Evolutionary conservation across 2,113 vertebrate species (phyloP).

Genomic region (Burhinus oedicnemus): DNA sequence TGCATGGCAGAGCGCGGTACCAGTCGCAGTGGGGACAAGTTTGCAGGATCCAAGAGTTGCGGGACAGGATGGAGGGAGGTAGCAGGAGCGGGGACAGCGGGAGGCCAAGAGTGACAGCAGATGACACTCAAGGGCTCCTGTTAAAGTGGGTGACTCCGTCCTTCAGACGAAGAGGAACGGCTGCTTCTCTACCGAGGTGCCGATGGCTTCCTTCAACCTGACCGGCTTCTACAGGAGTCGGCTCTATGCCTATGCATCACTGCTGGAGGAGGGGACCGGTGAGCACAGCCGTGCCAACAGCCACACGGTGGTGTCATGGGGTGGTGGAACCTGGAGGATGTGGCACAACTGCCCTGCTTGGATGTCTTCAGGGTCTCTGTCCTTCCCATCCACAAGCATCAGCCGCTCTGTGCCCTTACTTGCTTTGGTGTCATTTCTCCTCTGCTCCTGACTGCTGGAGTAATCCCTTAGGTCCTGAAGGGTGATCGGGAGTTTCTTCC

Average conservation of each 20-base stretch:
- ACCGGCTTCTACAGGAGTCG: rapidly evolving
- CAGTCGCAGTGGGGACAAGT: neutral
- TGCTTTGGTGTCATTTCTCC: neutral
- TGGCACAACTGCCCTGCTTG: rapidly evolving
- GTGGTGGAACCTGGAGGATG: neutral
- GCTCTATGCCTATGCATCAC: rapidly evolving
- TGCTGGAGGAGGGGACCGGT: neutral
- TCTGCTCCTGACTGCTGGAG: neutral
- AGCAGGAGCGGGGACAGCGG: rapidly evolving
- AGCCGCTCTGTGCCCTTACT: neutral
- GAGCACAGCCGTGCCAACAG: neutral
- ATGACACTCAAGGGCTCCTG: too few relatives aligned
- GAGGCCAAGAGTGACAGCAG: neutral
- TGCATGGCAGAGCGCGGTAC: neutral
- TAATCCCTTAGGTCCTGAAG: neutral
- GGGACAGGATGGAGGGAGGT: neutral
- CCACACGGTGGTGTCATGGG: neutral
- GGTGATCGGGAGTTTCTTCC: neutral
- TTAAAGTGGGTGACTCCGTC: neutral
- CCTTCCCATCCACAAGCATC: neutral
- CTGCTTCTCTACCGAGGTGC: neutral
- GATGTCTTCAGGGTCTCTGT: neutral
- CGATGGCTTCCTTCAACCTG: neutral
- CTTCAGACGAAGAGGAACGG: neutral
- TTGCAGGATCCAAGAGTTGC: neutral